Evolutionary conservation across 1,140 invertebrate species (phyloP).

Genomic region (Drosophila mayri): DNA sequence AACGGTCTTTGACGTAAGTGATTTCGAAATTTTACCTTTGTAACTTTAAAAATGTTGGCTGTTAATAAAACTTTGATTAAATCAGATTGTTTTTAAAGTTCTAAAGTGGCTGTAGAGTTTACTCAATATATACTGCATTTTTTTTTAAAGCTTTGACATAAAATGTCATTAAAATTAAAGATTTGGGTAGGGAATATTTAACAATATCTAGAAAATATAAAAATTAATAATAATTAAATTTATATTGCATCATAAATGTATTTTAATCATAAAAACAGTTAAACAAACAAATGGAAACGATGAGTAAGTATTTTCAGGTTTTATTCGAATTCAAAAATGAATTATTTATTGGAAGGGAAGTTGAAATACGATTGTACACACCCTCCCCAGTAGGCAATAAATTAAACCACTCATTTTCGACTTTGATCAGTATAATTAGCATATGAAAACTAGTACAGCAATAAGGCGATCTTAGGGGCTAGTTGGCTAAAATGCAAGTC

Average conservation of each 20-base stretch:
- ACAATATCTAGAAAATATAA: not conserved
- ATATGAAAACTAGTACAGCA: constrained; percentile 25
- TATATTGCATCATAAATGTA: too few species aligned
- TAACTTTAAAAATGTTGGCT: too few species aligned
- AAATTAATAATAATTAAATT: not conserved
- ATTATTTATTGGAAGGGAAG: not conserved
- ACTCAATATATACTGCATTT: too few species aligned
- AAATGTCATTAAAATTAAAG: too few species aligned
- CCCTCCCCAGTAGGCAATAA: not conserved
- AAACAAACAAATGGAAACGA: not conserved
- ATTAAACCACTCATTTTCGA: constrained; percentile 5
- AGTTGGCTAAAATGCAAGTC: constrained; percentile 56
- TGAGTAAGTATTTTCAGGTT: not conserved
- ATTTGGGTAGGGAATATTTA: too few species aligned
- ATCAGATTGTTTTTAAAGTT: too few species aligned
- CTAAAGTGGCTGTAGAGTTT: too few species aligned
- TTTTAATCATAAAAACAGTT: not conserved
- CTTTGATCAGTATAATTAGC: constrained; percentile 26
- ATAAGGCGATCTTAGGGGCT: constrained; percentile 24
- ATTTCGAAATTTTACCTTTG: too few species aligned
- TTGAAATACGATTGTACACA: not conserved
- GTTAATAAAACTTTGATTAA: too few species aligned
- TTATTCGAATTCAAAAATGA: not conserved
- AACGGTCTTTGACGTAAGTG: not conserved
- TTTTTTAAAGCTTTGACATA: too few species aligned